Conservation (phyloP, 2,797 vertebrate genomes). For the Spondyliosoma cantharus region DNA sequence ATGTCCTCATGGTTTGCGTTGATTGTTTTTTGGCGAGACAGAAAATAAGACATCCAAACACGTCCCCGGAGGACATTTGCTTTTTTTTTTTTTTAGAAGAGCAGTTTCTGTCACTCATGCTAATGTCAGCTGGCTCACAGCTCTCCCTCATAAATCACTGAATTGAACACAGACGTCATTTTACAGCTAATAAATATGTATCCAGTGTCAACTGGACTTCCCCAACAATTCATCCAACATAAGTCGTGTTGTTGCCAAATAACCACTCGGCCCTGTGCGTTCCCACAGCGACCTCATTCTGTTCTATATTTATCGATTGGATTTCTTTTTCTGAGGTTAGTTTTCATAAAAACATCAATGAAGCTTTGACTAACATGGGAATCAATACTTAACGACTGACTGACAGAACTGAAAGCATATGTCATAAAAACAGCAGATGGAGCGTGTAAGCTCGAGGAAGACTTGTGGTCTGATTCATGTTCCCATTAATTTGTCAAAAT, state of each 20-base stretch:
- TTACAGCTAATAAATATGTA: slow-evolving; percentile 37
- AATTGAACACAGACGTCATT: slow-evolving; percentile 36
- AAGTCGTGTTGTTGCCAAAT: slow-evolving; percentile 38
- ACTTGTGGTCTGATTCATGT: slow-evolving; percentile 27
- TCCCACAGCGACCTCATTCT: slow-evolving; percentile 43
- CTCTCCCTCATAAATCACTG: slow-evolving; percentile 32
- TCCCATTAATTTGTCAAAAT: slow-evolving; percentile 43
- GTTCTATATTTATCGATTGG: slow-evolving; percentile 41
- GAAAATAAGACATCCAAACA: slow-evolving; percentile 24
- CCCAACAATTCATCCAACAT: slow-evolving; percentile 21
- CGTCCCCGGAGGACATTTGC: slow-evolving; percentile 21
- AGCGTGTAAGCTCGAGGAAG: slow-evolving; percentile 27
- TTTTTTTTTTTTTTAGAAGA: slow-evolving; percentile 33
- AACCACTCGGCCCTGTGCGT: slow-evolving; percentile 10
- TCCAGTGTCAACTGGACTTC: slow-evolving; percentile 34
- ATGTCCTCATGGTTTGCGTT: slow-evolving; percentile 30
- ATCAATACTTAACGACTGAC: slow-evolving; percentile 43
- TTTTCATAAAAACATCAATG: slow-evolving; percentile 33
- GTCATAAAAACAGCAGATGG: slow-evolving; percentile 32
- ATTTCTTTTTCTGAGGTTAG: slow-evolving; percentile 37
- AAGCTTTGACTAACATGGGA: slow-evolving; percentile 38
- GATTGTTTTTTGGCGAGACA: slow-evolving; percentile 55
- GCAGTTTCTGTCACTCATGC: slow-evolving; percentile 37
- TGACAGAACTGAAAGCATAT: slow-evolving; percentile 33
- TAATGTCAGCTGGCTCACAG: slow-evolving; percentile 22